Evolutionary conservation across 2,888 invertebrate genomes (phyloP), one percentile per base, ranked within the genome.

Genomic region (Microctonus hyperodae): DNA sequence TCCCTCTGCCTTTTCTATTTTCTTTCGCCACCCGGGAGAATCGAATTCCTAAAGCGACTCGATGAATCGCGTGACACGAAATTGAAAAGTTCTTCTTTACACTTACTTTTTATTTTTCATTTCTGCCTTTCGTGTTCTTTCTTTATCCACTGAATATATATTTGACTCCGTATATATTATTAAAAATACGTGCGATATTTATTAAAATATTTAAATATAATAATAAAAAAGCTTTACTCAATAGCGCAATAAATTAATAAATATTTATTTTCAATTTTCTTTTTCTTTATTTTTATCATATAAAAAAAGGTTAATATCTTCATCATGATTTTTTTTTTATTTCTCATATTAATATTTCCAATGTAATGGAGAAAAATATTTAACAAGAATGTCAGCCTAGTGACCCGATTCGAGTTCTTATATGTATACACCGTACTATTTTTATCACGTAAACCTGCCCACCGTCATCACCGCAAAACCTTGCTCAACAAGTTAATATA

Each of bases 401-500:
- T 82, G 81, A 82, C 82, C 82, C 74, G 82, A 72, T 82, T 82
- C 75, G 77, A 75, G 75, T 64, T 65, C n/a, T n/a, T n/a, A n/a
- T n/a, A n/a, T n/a, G n/a, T n/a, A 76, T 78, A 72, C 72, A 79
- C 79, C 78, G 69, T 79, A 81, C 81, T 82, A 82, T 82, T 82
- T 82, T 82, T 82, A 82, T 75, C 76, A 16, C 44, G 53, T 74
- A 74, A 78, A 79, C 75, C 78, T 78, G 75, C 74, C 73, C 69
- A 68, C 71, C 70, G 61, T 66, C 61, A 61, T 66, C 55, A 50
- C 74, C 73, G 73, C 74, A 77, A 78, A 81, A 78, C 76, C 77
- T 77, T 78, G 76, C 71, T 69, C 65, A 58, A 57, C 40, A 25
- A 50, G 50, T 62, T 50, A 20, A 20, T 33, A 44, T 59, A 44